These are phyloP conservation scores for Chionomys nivalis DNA, from an alignment of 2,113 vertebrate species.

Conservation along the genomic window DNA sequence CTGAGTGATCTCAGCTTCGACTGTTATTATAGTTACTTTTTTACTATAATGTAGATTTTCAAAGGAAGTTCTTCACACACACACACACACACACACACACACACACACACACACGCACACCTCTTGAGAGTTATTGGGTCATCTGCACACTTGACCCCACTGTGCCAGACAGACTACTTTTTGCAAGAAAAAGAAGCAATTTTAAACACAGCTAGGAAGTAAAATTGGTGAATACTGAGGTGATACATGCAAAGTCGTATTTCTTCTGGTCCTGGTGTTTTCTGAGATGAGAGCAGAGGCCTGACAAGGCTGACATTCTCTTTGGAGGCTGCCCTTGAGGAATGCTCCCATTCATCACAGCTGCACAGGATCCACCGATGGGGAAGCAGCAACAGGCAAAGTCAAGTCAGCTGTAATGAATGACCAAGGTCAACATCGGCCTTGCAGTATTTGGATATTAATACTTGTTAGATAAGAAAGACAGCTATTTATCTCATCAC, in stretches of 20 bases:
- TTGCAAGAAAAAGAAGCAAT: not conserved
- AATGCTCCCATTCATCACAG: constrained; percentile 25
- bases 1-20: not conserved
- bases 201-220: not conserved
- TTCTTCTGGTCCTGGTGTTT: not conserved
- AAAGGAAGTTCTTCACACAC: not conserved
- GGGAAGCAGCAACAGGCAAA: not conserved
- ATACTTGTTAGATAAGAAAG: constrained; percentile 64
- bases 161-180: not conserved
- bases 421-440: not conserved
- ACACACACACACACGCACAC: not conserved
- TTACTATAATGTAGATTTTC: not conserved
- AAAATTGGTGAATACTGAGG: not conserved
- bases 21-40: not conserved
- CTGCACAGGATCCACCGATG: not conserved
- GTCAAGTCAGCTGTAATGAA: constrained; percentile 38
- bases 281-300: not conserved
- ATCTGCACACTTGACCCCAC: not conserved
- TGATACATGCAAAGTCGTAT: not conserved
- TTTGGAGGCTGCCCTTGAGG: not conserved
- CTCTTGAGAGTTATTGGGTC: not conserved
- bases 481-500: constrained; percentile 60
- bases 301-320: not conserved
- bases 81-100: not conserved
- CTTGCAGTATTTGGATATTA: constrained; percentile 37